Percentiles rank a stretch among this genome's conserved stretches.
Conservation (phyloP, 2,797 vertebrate species). For the Hirundo rustica region DNA sequence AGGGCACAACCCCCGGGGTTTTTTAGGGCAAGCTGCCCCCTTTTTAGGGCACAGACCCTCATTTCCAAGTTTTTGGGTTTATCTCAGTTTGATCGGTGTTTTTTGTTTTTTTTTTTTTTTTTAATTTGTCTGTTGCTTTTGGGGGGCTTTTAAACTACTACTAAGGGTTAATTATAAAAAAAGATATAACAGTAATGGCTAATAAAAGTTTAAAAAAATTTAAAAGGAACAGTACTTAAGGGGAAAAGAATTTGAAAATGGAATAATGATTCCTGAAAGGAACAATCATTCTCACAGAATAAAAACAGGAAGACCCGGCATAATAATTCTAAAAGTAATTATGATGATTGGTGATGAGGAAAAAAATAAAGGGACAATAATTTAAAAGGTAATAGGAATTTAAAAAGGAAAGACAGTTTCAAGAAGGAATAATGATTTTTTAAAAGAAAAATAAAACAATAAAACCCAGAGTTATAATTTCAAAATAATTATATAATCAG, state of each 20-base stretch:
- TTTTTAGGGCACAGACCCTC: not conserved
- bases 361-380: not conserved
- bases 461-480: rapidly evolving
- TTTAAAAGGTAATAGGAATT: not conserved
- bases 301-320: not conserved
- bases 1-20: too few relatives aligned
- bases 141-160: not conserved
- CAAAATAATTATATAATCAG: not conserved
- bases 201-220: not conserved
- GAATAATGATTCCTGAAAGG: not conserved
- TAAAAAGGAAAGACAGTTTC: not conserved
- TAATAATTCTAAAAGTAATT: not conserved
- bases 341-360: too few relatives aligned
- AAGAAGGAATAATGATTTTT: not conserved
- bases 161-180: too few relatives aligned
- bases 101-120: not conserved
- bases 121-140: not conserved
- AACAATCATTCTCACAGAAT: too few relatives aligned
- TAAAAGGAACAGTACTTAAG: too few relatives aligned
- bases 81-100: too few relatives aligned
- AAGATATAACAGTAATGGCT: not conserved
- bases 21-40: too few relatives aligned
- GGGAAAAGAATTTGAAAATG: not conserved
- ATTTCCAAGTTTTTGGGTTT: not conserved
- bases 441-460: not conserved